These are phyloP conservation scores for Gymnodraco acuticeps DNA, from an alignment of 2,797 vertebrate species.

Conservation along the genomic window DNA sequence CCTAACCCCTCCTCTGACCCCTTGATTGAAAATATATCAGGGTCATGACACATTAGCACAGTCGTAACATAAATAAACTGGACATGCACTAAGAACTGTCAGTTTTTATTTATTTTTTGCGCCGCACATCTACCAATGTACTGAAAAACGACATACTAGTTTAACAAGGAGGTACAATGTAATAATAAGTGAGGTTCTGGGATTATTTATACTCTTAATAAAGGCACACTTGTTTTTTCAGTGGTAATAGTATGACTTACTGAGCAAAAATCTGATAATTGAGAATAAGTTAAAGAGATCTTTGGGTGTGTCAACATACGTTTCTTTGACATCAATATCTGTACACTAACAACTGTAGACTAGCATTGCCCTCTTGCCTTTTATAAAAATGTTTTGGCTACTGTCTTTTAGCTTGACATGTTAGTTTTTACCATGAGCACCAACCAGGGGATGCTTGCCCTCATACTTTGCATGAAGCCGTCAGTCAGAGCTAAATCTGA, in stretches of 20 bases:
- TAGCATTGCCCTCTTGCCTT: too few relatives aligned
- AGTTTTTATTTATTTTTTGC: too few relatives aligned
- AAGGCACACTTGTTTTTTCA: neutral
- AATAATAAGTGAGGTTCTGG: neutral
- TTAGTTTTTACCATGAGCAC: too few relatives aligned
- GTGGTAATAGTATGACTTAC: neutral
- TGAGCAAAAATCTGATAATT: neutral
- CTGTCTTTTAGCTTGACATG: too few relatives aligned
- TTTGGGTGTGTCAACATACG: neutral
- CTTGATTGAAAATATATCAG: slow-evolving; percentile 1
- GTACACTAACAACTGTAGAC: too few relatives aligned
- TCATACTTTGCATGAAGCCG: too few relatives aligned
- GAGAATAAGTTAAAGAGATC: neutral
- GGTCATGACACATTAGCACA: neutral
- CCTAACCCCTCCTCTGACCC: neutral
- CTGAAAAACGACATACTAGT: neutral
- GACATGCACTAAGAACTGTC: neutral
- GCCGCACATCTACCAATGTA: neutral
- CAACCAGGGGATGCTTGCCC: too few relatives aligned
- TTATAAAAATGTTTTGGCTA: too few relatives aligned
- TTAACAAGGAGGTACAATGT: neutral
- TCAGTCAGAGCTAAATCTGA: too few relatives aligned
- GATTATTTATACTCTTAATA: neutral
- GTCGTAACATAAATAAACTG: slow-evolving; percentile 1
- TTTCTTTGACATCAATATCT: too few relatives aligned